These are phyloP conservation scores for Saturnia japonica DNA, from an alignment of 2,888 invertebrate genomes.

Conservation along the genomic window DNA sequence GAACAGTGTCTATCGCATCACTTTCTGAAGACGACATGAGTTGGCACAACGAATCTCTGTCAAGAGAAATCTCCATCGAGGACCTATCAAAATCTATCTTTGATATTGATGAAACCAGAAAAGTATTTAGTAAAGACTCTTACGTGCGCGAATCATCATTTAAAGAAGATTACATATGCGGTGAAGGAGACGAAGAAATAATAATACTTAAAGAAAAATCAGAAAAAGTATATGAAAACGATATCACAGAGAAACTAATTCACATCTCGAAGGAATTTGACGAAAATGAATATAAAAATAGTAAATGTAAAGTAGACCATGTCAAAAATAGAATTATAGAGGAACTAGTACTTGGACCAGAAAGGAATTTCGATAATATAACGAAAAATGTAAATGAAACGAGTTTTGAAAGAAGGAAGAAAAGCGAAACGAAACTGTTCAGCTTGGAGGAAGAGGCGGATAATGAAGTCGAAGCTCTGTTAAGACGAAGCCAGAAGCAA, in stretches of 20 bases:
- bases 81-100: conserved; percentile 80
- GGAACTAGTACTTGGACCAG: conserved; percentile 67
- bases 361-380: conserved; percentile 60
- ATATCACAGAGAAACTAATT: conserved; percentile 74
- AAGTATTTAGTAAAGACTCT: conserved; percentile 78
- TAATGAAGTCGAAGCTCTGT: conserved; percentile 83
- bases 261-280: conserved; percentile 74
- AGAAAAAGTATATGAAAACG: conserved; percentile 72
- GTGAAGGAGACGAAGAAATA: conserved; percentile 71
- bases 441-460: conserved; percentile 80
- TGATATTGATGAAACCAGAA: conserved; percentile 75
- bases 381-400: conserved; percentile 70
- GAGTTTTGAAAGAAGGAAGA: conserved; percentile 64
- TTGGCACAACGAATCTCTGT: conserved; percentile 77
- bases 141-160: conserved; percentile 72
- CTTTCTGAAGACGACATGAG: conserved; percentile 84
- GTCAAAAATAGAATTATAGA: conserved; percentile 72
- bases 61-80: conserved; percentile 82
- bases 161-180: conserved; percentile 72
- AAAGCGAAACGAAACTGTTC: conserved; percentile 51
- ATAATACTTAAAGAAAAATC: conserved; percentile 67
- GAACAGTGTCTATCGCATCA: conserved; percentile 85
- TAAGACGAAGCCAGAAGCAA: conserved; percentile 85
- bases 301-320: conserved; percentile 60
- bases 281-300: conserved; percentile 59